Evolutionary conservation across 1,140 invertebrate genomes (phyloP), one percentile per base, ranked within the genome.

Genomic region (Atta cephalotes): DNA sequence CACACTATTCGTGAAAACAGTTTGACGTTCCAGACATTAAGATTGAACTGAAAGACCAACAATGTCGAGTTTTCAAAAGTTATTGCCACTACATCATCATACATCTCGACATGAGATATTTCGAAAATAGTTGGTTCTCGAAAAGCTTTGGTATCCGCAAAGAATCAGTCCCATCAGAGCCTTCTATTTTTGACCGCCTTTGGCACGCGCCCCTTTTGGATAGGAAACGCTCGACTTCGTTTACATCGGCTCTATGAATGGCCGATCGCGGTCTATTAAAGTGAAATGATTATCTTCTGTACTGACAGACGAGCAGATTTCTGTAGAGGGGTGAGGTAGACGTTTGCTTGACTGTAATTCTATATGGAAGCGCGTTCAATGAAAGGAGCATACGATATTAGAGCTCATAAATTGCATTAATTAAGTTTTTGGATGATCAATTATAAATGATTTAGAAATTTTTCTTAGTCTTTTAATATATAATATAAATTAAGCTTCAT

Each of bases 191-290:
- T 53, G 53, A 51, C 25, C 68, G 84, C 85, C 72, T 84, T 79
- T 66, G 86, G 74, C 88, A 85, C 86, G 85, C 86, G 88, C 68
- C 78, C 85, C 79, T 82, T 82, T 84, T 78, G 53, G 60, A 84
- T 45, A 71, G 60, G 62, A 77, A 70, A 82, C 86, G 89, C 86
- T 85, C 62, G 77, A 65, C 58, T 78, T 62, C 65, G 49, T 71
- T 89, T 60, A 60, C 87, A 71, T 65, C 39, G 35, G 85, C 25
- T 85, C 82, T 45, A 35, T 91, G 82, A 91, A 91, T 87, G 85
- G 70, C n/a, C 77, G 87, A 86, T 89, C 87, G 25, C 39, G 80
- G 86, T 91, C 88, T 90, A 91, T 92, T 92, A 92, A 92, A 91
- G 88, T 91, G 88, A 92, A 91, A 91, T 91, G 90, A 91, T 89